Base-by-base conservation (phyloP, 2,113 vertebrate species). In the Pterocles burchelli region DNA sequence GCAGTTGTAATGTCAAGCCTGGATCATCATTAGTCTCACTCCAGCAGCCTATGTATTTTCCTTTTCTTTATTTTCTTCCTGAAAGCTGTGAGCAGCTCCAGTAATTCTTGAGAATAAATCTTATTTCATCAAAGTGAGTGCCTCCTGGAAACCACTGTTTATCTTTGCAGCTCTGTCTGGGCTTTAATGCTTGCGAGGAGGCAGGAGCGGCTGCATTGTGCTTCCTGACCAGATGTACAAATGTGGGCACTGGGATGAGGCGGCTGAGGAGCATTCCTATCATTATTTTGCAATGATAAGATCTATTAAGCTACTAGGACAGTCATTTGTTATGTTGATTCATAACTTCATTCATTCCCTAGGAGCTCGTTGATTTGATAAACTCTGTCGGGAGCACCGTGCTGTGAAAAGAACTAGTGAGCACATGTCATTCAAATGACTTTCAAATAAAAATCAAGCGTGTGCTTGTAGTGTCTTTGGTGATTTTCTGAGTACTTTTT, bases 21-120 rank as follows among this genome's bases (percentile, higher is more conserved):
- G 36, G 48, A 91, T 96, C 95, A 88, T 96, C 95, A 88, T 96
- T 81, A 86, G 88, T 92, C 96, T 93, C 95, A 66, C 95, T 71
- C 85, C 79, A 90, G 96, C 97, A 97, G 96, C 93, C 89, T 17
- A 11, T 36, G 76, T 13, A 5, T 79, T 90, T 87, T 81, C 91
- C 92, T 61, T 45, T 13, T 28, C 78, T 97, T 94, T 74, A 62
- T 88, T 90, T 61, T 72, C 77, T 94, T 66, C 81, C 90, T 89
- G 92, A 74, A 95, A 93, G 76, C 88, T 54, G n/a, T 16, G 83
- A 97, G 96, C 89, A 25, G 90, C 93, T 95, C 88, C 85, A 70
- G 94, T 67, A 96, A 82, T 92, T 75, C 86, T 93, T 20, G 67
- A 48, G 83, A 92, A 95, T 95, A 96, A 97, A 89, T 96, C 96